Conservation (phyloP, 1,140 invertebrate genomes). For the Ridgeia piscesae region DNA sequence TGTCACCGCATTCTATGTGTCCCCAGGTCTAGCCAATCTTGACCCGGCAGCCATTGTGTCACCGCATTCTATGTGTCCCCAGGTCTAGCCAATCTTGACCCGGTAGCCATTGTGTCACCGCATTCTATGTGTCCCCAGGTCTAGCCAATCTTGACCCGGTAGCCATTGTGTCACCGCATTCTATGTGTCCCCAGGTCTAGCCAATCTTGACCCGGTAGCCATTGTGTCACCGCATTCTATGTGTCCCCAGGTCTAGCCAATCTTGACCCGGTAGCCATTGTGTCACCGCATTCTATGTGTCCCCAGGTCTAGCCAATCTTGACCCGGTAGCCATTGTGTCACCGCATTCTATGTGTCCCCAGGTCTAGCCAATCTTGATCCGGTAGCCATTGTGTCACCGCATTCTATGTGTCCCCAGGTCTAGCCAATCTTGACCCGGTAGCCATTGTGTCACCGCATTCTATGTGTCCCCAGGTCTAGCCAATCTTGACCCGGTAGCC, state of each 20-base stretch:
- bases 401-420: neutral
- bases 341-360: neutral
- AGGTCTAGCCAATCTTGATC: slow-evolving; percentile 43
- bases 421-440: slow-evolving; percentile 47
- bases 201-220: slow-evolving; percentile 49
- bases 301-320: slow-evolving; percentile 33
- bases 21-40: slow-evolving; percentile 33
- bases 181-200: slow-evolving; percentile 11
- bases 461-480: slow-evolving; percentile 11
- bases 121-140: neutral
- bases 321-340: slow-evolving; percentile 50
- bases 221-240: slow-evolving; percentile 31
- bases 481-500: slow-evolving; percentile 49
- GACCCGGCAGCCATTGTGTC: slow-evolving; percentile 50
- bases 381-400: slow-evolving; percentile 42
- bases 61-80: neutral
- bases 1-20: neutral
- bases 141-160: slow-evolving; percentile 47
- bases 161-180: slow-evolving; percentile 36
- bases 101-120: slow-evolving; percentile 42
- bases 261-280: slow-evolving; percentile 53
- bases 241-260: slow-evolving; percentile 21
- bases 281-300: neutral
- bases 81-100: slow-evolving; percentile 43
- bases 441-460: slow-evolving; percentile 36